Base-by-base conservation (phyloP, 2,113 vertebrate species). In the Gopherus evgoodei region DNA sequence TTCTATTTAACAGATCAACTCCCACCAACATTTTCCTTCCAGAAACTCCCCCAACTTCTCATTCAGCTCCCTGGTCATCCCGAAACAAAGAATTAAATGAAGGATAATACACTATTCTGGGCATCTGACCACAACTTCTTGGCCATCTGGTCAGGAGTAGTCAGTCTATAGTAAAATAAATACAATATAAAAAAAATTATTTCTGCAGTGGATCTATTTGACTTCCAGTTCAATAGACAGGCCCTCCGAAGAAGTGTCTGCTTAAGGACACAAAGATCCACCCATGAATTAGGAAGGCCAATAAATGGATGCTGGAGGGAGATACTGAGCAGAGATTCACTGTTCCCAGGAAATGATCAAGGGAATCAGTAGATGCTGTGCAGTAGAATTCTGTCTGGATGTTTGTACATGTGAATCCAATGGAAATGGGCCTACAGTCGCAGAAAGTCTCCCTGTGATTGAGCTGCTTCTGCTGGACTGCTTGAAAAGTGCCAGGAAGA, bases 221-320 rank as follows among this genome's bases (percentile, higher is more conserved):
- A n/a, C 16, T 65, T 95, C 54, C 79, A 90, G 52, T 88, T 88
- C 69, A 85, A 83, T 94, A 93, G 93, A 84, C 90, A 86, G 86
- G n/a, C 62, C 16, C 16, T 65, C 13, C 81, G 91, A 89, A 95
- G 79, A 83, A 83, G 79, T 79, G 87, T 80, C 69, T 94, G 92
- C 89, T 89, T 52, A 47, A 44, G 95, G 95, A 83, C 95, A 88
- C 84, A 69, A 75, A 65, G 76, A 84, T 79, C 83, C 96, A 0
- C 93, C 96, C 92, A 82, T 90, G 90, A 95, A 96, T 96, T 96
- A 90, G 29, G 14, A 65, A 95, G 95, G 96, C 91, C 96, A 92
- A 65, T 96, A 94, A 42, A 89, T 91, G 94, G 90, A 95, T 96
- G 79, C 90, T 87, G 83, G 86, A 92, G 91, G 92, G 96, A 92